These are phyloP conservation scores for Takifugu bimaculatus DNA, from an alignment of 2,113 vertebrate species.

Conservation along the genomic window DNA sequence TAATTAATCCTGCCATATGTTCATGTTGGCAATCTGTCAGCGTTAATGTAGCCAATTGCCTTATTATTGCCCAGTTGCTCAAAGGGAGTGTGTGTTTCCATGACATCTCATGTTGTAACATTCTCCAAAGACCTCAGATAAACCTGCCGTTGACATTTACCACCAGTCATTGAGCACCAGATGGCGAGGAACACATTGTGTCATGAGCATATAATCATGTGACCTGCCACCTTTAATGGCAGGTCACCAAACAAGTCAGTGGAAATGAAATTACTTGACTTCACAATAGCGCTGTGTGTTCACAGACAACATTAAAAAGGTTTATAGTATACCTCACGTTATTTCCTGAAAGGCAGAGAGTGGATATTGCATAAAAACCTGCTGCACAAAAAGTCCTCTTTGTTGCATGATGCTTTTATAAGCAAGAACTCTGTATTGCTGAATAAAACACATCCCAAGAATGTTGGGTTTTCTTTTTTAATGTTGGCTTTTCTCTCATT, in stretches of 20 bases:
- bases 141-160: slow-evolving; percentile 40
- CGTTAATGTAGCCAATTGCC: slow-evolving; percentile 11
- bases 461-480: slow-evolving; percentile 21
- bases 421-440: slow-evolving; percentile 14
- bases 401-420: slow-evolving; percentile 41
- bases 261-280: slow-evolving; percentile 38
- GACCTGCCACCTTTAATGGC: slow-evolving; percentile 33
- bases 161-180: slow-evolving; percentile 36
- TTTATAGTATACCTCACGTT: too few species aligned
- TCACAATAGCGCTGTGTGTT: slow-evolving; percentile 26
- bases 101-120: slow-evolving; percentile 24
- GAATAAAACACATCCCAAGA: slow-evolving; percentile 25
- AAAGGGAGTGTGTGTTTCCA: slow-evolving; percentile 33
- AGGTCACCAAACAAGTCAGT: slow-evolving; percentile 45
- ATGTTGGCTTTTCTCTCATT: slow-evolving; percentile 39
- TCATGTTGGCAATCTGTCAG: slow-evolving; percentile 27
- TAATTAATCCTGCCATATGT: slow-evolving; percentile 51
- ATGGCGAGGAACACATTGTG: slow-evolving; percentile 37
- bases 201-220: slow-evolving; percentile 33
- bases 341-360: too few species aligned
- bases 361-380: too few species aligned
- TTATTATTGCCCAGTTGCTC: slow-evolving; percentile 25
- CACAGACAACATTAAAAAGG: slow-evolving; percentile 8
- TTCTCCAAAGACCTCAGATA: slow-evolving; percentile 41
- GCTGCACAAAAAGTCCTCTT: slow-evolving; percentile 6